phyloP scores from a whole-genome alignment of 2,113 vertebrate species.

The Corythaixoides concolor region DNA sequence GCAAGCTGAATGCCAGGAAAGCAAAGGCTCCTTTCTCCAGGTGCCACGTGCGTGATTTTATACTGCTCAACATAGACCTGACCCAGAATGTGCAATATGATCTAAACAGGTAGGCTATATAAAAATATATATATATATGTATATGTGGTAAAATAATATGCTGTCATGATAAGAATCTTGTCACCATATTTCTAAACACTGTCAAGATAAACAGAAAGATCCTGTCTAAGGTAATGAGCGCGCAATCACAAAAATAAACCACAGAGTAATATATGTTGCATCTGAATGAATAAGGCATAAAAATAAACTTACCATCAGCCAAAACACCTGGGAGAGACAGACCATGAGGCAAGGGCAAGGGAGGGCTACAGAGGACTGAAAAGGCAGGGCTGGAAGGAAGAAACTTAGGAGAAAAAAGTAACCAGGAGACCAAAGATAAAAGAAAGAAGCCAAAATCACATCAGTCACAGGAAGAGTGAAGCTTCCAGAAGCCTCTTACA shows the following conservation, averaged over 20 bases:
- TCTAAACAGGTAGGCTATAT: constrained; percentile 86
- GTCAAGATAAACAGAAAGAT: not conserved
- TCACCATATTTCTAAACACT: not conserved
- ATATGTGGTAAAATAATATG: not conserved
- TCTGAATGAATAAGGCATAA: not conserved
- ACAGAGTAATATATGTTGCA: accelerated
- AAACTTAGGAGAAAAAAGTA: not conserved
- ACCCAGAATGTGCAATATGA: constrained; percentile 98
- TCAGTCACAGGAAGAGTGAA: not conserved
- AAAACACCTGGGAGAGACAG: not conserved
- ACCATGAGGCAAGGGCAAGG: not conserved
- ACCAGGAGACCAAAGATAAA: not conserved
- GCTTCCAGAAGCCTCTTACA: not conserved
- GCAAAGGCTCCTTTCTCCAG: constrained; percentile 82
- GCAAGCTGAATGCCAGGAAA: constrained; percentile 73
- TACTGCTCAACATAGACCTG: constrained; percentile 94
- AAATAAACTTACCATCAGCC: not conserved
- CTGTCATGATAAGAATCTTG: not conserved
- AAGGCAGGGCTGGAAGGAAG: not conserved
- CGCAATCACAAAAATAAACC: not conserved
- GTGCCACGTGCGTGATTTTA: constrained; percentile 91
- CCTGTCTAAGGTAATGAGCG: not conserved
- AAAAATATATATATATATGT: not conserved
- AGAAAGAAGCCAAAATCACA: not conserved
- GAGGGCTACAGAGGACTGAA: not conserved